Percentiles rank a stretch among this genome's conserved stretches.
phyloP scores from a whole-genome alignment of 2,888 invertebrate genomes.

The Mechanitis mazaeus region DNA sequence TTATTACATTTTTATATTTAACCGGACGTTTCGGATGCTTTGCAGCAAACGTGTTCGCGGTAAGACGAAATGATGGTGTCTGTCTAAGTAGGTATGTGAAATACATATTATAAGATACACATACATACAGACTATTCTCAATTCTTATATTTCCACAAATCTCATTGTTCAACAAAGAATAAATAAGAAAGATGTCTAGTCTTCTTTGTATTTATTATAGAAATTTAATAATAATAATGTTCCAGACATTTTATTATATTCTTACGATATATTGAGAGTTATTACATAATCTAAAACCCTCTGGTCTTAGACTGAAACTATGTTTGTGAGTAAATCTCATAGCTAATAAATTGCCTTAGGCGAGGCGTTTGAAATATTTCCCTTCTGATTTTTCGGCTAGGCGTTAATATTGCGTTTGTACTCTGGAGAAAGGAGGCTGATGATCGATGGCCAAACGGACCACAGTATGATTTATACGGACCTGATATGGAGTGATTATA shows the following conservation, averaged over 20 bases:
- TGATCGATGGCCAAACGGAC: slow-evolving; percentile 34
- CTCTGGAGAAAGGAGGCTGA: slow-evolving; percentile 21
- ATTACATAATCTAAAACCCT: background rate
- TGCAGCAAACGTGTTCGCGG: no score
- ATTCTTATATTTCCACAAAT: no score
- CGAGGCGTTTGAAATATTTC: slow-evolving; percentile 7
- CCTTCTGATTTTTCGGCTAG: slow-evolving; percentile 5
- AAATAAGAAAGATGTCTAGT: no score
- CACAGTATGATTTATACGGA: slow-evolving; percentile 37
- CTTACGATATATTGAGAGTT: background rate
- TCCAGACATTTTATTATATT: background rate
- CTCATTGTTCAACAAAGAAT: no score
- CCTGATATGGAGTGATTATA: slow-evolving; percentile 36
- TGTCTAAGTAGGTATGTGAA: no score
- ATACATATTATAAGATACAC: no score
- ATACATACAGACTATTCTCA: no score
- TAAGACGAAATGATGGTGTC: no score
- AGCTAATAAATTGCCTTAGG: slow-evolving; percentile 5
- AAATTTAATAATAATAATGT: background rate
- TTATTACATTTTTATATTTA: no score
- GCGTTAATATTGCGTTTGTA: slow-evolving; percentile 20
- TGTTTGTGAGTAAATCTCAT: slow-evolving; percentile 6
- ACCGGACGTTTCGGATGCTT: no score
- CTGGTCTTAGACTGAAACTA: background rate
- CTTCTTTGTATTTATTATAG: no score